Base-by-base conservation (phyloP, 2,113 vertebrate species). In the Helogale parvula region DNA sequence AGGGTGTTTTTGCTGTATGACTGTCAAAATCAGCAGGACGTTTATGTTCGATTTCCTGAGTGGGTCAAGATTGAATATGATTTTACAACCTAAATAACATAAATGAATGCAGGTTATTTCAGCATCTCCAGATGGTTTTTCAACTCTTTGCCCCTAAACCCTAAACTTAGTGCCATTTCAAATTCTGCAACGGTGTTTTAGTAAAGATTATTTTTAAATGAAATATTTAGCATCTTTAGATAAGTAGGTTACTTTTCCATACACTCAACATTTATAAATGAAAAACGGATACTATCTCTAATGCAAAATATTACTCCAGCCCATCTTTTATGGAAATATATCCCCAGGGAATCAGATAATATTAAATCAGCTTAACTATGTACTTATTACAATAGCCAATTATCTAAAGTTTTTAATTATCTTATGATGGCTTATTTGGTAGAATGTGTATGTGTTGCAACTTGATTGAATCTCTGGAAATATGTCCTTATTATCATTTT, bases 11-110 rank as follows among this genome's bases (percentile, higher is more conserved):
- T 99, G 98, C 99, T 99, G 98, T 98, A 98, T 97, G 98, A 99
- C 99, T 99, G 99, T 99, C 99, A 99, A 99, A 99, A 99, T 99
- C 99, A 99, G 99, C 98, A 98, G 99, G 99, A 99, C 98, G 96
- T 99, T 99, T 99, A 99, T 99, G 99, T 98, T 99, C 98, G 98
- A 99, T 99, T 99, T 99, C 99, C 99, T 99, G 99, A 99, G 98
- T 98, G 98, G 99, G 99, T 99, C 99, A 99, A 99, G 99, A 99
- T 98, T 99, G 99, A 99, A 99, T 99, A 99, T 99, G 99, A 99
- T 99, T 99, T 99, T 99, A 99, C 99, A 99, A 98, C 98, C 99
- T 99, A 99, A 99, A 99, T 98, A 99, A 99, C 98, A 81, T 99
- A 99, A 99, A 99, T 99, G 98, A 99, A 99, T 98, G 98, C 98